These are phyloP conservation scores for Petrocephalus schoutedeni DNA, from an alignment of 2,797 vertebrate genomes.

Conservation along the genomic window DNA sequence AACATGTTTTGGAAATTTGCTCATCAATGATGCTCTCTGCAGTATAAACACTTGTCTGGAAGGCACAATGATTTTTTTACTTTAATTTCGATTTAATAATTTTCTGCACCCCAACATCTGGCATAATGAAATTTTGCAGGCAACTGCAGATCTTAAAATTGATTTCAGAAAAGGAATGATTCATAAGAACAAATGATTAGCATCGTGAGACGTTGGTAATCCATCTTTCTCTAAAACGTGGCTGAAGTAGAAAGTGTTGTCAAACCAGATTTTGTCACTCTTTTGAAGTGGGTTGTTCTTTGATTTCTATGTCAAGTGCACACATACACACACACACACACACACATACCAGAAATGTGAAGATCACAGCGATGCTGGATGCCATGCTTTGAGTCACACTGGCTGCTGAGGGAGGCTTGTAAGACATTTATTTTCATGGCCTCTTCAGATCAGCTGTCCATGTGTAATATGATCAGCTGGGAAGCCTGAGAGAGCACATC, in stretches of 20 bases:
- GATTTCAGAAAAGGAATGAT: not conserved
- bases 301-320: slow-evolving; percentile 15
- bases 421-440: not conserved
- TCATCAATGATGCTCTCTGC: not conserved
- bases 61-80: not conserved
- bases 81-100: not conserved
- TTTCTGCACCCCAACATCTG: not conserved
- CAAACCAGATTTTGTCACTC: slow-evolving; percentile 8
- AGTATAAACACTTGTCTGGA: not conserved
- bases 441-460: slow-evolving; percentile 16
- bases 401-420: not conserved
- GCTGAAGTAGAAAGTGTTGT: slow-evolving; percentile 4
- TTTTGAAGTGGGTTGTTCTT: slow-evolving; percentile 20
- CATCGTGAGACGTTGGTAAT: not conserved
- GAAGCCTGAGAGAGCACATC: not conserved
- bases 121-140: not conserved
- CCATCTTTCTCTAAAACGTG: not conserved
- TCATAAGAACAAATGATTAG: slow-evolving; percentile 1
- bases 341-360: slow-evolving; percentile 6
- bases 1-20: not conserved
- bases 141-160: not conserved
- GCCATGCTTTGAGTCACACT: slow-evolving; percentile 9
- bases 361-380: not conserved
- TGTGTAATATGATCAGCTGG: slow-evolving; percentile 11
- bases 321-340: not conserved